Conservation (phyloP, 2,888 invertebrate species). For the Formica aserva region DNA sequence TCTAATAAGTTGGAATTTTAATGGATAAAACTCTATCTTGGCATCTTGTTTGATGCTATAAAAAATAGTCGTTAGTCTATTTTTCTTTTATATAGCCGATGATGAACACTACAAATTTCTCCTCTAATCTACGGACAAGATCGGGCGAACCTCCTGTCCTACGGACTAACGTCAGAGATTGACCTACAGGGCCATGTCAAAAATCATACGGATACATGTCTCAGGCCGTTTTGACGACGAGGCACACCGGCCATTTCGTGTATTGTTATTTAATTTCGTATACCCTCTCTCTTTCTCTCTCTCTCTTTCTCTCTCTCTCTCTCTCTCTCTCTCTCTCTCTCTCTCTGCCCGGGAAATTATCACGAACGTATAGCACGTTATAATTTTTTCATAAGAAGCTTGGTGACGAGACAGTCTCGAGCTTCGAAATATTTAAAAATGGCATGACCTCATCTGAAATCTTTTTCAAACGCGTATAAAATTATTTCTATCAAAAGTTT, state of each 20-base stretch:
- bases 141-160: slow-evolving; percentile 55
- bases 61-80: background rate
- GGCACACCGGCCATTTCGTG: slow-evolving; percentile 57
- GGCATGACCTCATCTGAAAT: background rate
- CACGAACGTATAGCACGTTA: slow-evolving; percentile 55
- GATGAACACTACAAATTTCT: slow-evolving; percentile 24
- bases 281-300: slow-evolving; percentile 33
- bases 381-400: slow-evolving; percentile 69
- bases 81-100: slow-evolving; percentile 15
- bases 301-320: slow-evolving; percentile 19
- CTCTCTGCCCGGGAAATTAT: slow-evolving; percentile 63
- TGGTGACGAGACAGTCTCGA: slow-evolving; percentile 16
- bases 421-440: slow-evolving; percentile 1
- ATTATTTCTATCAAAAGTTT: background rate
- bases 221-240: slow-evolving; percentile 61
- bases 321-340: no score
- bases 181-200: slow-evolving; percentile 65
- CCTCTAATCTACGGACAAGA: slow-evolving; percentile 44
- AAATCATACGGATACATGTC: slow-evolving; percentile 57
- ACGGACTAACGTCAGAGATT: slow-evolving; percentile 58
- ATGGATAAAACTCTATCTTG: background rate
- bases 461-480: background rate
- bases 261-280: slow-evolving; percentile 83
- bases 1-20: background rate
- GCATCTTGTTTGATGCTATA: background rate